phyloP scores from a whole-genome alignment of 37 sponge, comb jelly and placozoan species.

The Hexactinellida sp. region DNA sequence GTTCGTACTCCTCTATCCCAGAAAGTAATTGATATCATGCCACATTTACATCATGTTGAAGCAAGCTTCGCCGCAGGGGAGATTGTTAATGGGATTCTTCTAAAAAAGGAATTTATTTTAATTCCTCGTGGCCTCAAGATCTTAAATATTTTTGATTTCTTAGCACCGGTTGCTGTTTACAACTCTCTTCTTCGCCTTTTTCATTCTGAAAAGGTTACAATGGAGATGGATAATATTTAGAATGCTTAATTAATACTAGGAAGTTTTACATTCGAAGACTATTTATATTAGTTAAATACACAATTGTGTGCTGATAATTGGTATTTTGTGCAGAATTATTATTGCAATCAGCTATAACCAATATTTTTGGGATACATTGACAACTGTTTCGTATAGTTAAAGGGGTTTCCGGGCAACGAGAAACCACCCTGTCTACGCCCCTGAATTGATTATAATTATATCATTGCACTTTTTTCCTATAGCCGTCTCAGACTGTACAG shows the following conservation, averaged over 20 bases:
- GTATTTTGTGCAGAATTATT: no score
- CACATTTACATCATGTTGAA: not conserved
- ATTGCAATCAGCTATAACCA: no score
- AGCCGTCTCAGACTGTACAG: not conserved
- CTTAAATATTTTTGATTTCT: not conserved
- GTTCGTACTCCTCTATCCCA: not conserved
- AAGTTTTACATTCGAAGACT: no score
- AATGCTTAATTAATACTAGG: not conserved
- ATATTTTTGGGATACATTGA: not conserved
- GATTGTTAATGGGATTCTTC: not conserved
- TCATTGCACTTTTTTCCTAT: not conserved
- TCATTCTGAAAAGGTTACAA: not conserved
- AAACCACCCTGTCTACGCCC: no score
- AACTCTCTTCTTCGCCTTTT: not conserved
- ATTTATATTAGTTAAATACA: no score
- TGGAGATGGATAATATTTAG: not conserved
- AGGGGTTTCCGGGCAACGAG: no score
- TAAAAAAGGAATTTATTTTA: not conserved
- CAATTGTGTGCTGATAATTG: no score
- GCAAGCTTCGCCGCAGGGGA: not conserved
- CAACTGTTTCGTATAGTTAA: no score
- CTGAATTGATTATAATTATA: no score
- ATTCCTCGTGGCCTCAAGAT: not conserved
- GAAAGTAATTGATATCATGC: not conserved
- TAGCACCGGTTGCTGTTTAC: not conserved